phyloP scores from a whole-genome alignment of 2,888 invertebrate species.

The Eilema caniola region DNA sequence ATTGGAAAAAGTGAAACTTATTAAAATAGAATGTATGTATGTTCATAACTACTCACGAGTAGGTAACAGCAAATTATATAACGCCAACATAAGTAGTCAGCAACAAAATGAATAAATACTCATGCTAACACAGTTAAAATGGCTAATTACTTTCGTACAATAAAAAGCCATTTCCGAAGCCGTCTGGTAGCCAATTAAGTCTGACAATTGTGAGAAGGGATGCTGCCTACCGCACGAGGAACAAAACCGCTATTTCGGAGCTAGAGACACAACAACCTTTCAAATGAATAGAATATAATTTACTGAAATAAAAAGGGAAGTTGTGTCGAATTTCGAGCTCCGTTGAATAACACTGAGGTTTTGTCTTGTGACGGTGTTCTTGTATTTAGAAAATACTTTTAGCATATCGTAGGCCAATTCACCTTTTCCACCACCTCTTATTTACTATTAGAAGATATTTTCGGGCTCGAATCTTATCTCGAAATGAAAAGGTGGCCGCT shows the following conservation, averaged over 20 bases:
- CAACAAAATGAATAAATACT: too few relatives aligned
- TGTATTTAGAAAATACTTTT: background rate
- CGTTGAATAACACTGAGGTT: background rate
- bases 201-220: slow-evolving; percentile 48
- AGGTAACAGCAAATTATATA: background rate
- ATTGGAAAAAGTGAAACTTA: too few relatives aligned
- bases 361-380: background rate
- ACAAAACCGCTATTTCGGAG: slow-evolving; percentile 6
- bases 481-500: background rate
- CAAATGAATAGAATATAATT: slow-evolving; percentile 6
- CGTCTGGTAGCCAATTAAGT: slow-evolving; percentile 48
- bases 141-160: slow-evolving; percentile 22
- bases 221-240: slow-evolving; percentile 6
- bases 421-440: background rate
- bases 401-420: background rate
- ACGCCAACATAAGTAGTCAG: background rate
- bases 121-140: background rate
- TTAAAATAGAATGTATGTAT: too few relatives aligned
- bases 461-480: background rate
- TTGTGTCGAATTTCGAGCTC: background rate
- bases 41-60: background rate
- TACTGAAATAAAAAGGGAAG: slow-evolving; percentile 5
- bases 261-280: background rate
- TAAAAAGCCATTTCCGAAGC: slow-evolving; percentile 36
- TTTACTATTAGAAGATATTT: background rate